Conservation (phyloP, 2,113 vertebrate species). For the Pachyramphus minor region DNA sequence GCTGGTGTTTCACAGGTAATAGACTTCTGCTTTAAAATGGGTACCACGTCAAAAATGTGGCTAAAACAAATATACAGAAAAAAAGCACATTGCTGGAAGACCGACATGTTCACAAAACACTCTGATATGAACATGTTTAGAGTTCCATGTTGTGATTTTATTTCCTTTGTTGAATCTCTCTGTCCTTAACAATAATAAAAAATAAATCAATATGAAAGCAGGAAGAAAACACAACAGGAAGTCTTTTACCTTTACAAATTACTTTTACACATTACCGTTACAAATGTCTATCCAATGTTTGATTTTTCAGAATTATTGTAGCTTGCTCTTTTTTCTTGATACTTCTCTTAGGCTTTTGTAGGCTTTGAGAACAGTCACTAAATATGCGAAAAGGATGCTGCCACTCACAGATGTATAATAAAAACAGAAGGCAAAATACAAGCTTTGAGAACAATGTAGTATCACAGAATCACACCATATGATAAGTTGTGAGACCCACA, state of each 20-base stretch:
- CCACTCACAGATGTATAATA: constrained; percentile 7
- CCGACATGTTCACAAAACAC: background rate
- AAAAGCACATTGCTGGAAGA: background rate
- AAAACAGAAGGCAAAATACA: constrained; percentile 33
- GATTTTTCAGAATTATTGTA: background rate
- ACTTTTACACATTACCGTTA: background rate
- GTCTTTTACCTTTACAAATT: background rate
- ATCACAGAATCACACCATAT: background rate
- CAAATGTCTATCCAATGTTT: background rate
- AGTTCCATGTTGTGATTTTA: background rate
- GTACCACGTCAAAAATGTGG: background rate
- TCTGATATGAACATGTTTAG: background rate
- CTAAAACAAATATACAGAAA: background rate
- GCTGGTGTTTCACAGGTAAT: background rate
- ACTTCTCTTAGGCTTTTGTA: background rate
- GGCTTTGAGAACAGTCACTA: background rate
- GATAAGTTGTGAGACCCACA: background rate
- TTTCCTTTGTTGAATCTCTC: background rate
- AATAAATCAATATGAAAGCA: background rate
- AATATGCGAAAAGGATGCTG: background rate
- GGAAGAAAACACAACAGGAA: background rate
- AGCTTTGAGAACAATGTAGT: background rate
- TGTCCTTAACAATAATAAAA: background rate
- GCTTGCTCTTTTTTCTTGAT: background rate
- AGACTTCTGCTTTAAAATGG: background rate